Evolutionary conservation across 1,140 invertebrate species (phyloP), one percentile per base, ranked within the genome.

Genomic region (Drosophila tropicalis): DNA sequence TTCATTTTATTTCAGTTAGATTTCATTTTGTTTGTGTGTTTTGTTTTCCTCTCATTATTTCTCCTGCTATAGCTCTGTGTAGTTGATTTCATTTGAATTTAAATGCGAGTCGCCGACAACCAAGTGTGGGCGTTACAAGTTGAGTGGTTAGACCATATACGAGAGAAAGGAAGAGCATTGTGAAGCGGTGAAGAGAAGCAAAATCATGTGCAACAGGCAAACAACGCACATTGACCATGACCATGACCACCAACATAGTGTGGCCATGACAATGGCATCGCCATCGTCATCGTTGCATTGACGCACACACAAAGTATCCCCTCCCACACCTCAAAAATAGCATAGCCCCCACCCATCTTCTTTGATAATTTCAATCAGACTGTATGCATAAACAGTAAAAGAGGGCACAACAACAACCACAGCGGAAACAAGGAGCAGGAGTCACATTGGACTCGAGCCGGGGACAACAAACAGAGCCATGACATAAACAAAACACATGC

Each of bases 201-300:
- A 51, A 54, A 72, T 62, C 64, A 81, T 86, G 70, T 89, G 83
- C 83, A 87, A 87, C 83, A 87, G 84, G 84, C 84, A 87, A 77
- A 77, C 47, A 64, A 57, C 73, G 44, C 15, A 58, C 34, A 54
- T 68, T 44, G 41, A 56, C 44, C 58, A 19, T 64, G 67, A 62
- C 73, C 73, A 60, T 76, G 73, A 36, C 34, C 34, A 39, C 36
- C 12, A 63, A 72, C 65, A 76, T 76, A 39, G 41, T 47, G 40
- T 47, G 40, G 72, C 67, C 54, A 12, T 72, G 58, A 56, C 69
- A 58, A 39, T 64, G 60, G 40, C 65, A 47, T 51, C 55, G 56
- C 57, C 65, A 67, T 67, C 39, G 12, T 56, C 25, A 17, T 56
- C 25, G 62, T 41, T 72, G 72, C 75, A 78, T 78, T 78, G 75